These are phyloP conservation scores for Caenorhabditis macrosperma DNA, from an alignment of 2,888 invertebrate species.

Conservation along the genomic window DNA sequence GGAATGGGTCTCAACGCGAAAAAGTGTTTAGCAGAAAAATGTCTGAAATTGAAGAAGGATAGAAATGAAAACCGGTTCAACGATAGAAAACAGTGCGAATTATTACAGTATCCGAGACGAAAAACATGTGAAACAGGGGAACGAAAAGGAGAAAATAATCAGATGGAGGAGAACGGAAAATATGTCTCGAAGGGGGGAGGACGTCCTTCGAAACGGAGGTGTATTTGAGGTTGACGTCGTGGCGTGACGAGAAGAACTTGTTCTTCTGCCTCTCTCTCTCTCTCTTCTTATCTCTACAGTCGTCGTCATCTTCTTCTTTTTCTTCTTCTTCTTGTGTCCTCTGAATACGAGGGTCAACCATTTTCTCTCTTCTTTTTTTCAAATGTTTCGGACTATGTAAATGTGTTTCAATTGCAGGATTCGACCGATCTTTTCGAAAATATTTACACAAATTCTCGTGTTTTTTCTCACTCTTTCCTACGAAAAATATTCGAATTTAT, in stretches of 20 bases:
- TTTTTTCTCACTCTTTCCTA: too few relatives aligned
- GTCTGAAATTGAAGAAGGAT: background rate
- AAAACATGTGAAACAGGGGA: background rate
- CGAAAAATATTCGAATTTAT: too few relatives aligned
- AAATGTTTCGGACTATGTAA: too few relatives aligned
- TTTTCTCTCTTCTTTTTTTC: background rate
- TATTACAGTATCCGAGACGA: background rate
- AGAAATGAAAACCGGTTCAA: background rate
- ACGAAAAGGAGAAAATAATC: background rate
- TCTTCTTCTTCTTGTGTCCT: constrained; percentile 6
- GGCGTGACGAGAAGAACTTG: background rate
- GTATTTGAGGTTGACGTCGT: constrained; percentile 1
- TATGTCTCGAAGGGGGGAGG: background rate
- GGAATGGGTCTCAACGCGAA: background rate
- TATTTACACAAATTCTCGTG: too few relatives aligned
- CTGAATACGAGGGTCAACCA: background rate
- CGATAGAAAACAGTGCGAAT: background rate
- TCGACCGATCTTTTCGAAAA: too few relatives aligned
- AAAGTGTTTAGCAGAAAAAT: background rate
- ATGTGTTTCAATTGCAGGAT: too few relatives aligned
- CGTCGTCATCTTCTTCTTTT: constrained; percentile 12
- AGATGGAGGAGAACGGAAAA: background rate
- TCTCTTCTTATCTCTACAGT: background rate
- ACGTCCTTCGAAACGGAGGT: constrained; percentile 2
- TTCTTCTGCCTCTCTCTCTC: background rate